phyloP scores from a whole-genome alignment of 2,797 vertebrate genomes.

The Meriones psammophilus region DNA sequence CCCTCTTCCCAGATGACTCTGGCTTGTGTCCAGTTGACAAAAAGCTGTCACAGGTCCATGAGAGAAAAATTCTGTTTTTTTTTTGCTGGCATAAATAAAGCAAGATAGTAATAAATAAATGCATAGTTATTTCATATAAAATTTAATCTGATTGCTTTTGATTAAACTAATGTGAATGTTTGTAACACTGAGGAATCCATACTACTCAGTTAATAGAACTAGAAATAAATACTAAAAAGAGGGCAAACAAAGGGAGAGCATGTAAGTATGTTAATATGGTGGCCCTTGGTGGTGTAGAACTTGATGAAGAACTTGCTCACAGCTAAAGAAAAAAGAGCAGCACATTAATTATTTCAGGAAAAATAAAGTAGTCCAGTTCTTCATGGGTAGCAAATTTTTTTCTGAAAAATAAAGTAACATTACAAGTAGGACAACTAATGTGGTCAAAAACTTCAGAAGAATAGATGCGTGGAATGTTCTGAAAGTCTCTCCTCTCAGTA shows the following conservation, averaged over 20 bases:
- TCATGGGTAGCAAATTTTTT: slow-evolving; percentile 71
- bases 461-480: slow-evolving; percentile 6
- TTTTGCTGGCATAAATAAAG: slow-evolving; percentile 48
- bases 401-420: slow-evolving; percentile 76
- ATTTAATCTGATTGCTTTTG: slow-evolving; percentile 68
- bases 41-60: not conserved
- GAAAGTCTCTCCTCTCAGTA: slow-evolving; percentile 55
- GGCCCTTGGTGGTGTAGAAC: not conserved
- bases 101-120: slow-evolving; percentile 36
- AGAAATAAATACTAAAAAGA: slow-evolving; percentile 66
- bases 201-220: slow-evolving; percentile 50
- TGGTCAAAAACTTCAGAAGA: slow-evolving; percentile 63
- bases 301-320: slow-evolving; percentile 62
- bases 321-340: slow-evolving; percentile 61
- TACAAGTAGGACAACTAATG: slow-evolving; percentile 77
- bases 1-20: not conserved
- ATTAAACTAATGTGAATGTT: slow-evolving; percentile 37
- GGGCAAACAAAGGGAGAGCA: slow-evolving; percentile 23
- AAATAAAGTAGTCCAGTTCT: slow-evolving; percentile 80
- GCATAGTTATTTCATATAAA: slow-evolving; percentile 66
- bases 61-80: slow-evolving; percentile 62
- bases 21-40: not conserved
- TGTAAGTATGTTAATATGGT: slow-evolving; percentile 60
- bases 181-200: slow-evolving; percentile 21
- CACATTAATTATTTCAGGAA: slow-evolving; percentile 81